Evolutionary conservation across 2,113 vertebrate genomes (phyloP).

Genomic region (Lepisosteus oculatus): DNA sequence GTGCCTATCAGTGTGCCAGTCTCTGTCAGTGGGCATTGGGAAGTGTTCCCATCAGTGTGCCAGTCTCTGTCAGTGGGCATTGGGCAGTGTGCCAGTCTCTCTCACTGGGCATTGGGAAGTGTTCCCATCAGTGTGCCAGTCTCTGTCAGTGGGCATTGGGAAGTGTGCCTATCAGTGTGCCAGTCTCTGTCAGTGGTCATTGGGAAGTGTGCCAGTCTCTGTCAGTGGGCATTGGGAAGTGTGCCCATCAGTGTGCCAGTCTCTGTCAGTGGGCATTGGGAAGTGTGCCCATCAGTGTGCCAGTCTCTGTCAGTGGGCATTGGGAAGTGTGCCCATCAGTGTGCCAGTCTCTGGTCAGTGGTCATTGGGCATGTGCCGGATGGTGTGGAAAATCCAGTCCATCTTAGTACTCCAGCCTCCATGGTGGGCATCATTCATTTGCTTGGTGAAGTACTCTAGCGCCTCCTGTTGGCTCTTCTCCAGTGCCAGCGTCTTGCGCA

Average conservation of each 20-base stretch:
- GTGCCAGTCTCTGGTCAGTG: slow-evolving; percentile 27
- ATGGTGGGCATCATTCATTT: slow-evolving; percentile 74
- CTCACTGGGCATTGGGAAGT: too few relatives aligned
- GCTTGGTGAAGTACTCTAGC: slow-evolving; percentile 71
- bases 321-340: neutral
- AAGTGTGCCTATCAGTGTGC: neutral
- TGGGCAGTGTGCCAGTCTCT: too few relatives aligned
- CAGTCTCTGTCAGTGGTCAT: neutral
- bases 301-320: neutral
- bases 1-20: neutral
- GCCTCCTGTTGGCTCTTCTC: slow-evolving; percentile 54
- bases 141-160: neutral
- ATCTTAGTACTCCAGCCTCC: slow-evolving; percentile 76
- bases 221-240: neutral
- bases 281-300: neutral
- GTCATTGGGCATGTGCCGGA: slow-evolving; percentile 68
- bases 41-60: too few relatives aligned
- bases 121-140: neutral
- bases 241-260: neutral
- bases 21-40: slow-evolving; percentile 50
- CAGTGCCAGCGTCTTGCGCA: slow-evolving; percentile 57
- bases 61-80: too few relatives aligned
- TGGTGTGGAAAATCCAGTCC: slow-evolving; percentile 78
- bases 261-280: slow-evolving; percentile 7
- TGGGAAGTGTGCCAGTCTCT: neutral